Conservation (phyloP, 2,888 invertebrate genomes). For the Mesodorylaimus sp. region DNA sequence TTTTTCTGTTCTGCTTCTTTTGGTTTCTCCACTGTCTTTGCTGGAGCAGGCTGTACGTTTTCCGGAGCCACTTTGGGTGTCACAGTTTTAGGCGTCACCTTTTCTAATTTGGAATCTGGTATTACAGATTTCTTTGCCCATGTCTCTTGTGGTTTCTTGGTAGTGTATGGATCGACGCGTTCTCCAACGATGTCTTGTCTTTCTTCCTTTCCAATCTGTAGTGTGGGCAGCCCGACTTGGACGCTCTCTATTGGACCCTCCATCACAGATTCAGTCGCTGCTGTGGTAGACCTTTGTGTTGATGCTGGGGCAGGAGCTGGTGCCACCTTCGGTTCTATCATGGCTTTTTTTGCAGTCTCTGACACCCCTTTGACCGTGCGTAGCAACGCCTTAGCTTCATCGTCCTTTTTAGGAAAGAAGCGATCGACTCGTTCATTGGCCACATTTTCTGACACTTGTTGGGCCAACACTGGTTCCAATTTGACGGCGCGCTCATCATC, state of each 20-base stretch:
- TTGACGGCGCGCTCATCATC: no score
- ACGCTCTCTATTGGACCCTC: not conserved
- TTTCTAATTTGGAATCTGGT: not conserved
- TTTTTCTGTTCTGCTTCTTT: no score
- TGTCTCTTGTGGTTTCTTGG: not conserved
- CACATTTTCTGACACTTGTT: not conserved
- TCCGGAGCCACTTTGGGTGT: not conserved
- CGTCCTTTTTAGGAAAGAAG: not conserved
- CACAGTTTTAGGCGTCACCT: not conserved
- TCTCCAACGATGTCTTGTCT: not conserved
- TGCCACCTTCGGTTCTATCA: not conserved
- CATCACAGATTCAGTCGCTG: not conserved
- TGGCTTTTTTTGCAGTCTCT: not conserved
- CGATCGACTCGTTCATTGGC: not conserved
- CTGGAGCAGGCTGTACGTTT: no score
- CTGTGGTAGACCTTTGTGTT: no score
- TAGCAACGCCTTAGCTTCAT: not conserved
- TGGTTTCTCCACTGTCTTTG: no score
- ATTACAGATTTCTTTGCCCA: conserved; percentile 5
- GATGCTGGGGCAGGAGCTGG: not conserved
- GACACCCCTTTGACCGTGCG: not conserved
- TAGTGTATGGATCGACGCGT: not conserved
- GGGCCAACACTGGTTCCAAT: not conserved
- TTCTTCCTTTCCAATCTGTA: not conserved
- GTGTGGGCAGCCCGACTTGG: not conserved